A percentile compares a stretch with the other conserved stretches of the same genome.
These are phyloP conservation scores for Amniataba percoides DNA, from an alignment of 2,797 vertebrate species.

Conservation along the genomic window DNA sequence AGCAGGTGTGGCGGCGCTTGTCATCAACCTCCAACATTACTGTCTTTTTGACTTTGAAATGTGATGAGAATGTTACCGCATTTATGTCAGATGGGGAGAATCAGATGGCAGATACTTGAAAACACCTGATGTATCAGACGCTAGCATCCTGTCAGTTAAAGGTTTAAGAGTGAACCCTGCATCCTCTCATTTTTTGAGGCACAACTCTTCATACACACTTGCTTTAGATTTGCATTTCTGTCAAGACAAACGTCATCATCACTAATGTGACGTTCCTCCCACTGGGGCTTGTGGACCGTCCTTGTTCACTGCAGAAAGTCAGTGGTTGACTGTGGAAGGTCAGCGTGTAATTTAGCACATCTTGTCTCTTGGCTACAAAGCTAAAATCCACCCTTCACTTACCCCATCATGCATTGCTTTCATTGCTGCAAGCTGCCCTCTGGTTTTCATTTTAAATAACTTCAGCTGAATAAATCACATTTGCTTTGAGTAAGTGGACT, in stretches of 20 bases:
- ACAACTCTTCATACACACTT: neutral
- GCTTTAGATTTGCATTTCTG: neutral
- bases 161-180: neutral
- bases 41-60: slow-evolving; percentile 44
- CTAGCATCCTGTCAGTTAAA: neutral
- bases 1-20: slow-evolving; percentile 6
- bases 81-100: neutral
- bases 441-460: neutral
- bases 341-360: neutral
- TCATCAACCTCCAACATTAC: slow-evolving; percentile 31
- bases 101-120: neutral
- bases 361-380: neutral
- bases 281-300: neutral
- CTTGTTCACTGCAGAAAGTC: neutral
- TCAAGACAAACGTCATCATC: neutral
- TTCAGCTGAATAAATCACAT: neutral
- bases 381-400: neutral
- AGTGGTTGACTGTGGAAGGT: neutral
- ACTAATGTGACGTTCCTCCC: neutral
- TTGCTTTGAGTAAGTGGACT: neutral
- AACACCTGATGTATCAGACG: neutral
- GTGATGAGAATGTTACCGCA: neutral
- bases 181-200: neutral
- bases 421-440: too few relatives aligned
- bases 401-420: neutral